A percentile compares a stretch with the other conserved stretches of the same genome.
Evolutionary conservation across 92 coral and sea anemone species (phyloP).

Genomic region (Scolanthus callimorphus): DNA sequence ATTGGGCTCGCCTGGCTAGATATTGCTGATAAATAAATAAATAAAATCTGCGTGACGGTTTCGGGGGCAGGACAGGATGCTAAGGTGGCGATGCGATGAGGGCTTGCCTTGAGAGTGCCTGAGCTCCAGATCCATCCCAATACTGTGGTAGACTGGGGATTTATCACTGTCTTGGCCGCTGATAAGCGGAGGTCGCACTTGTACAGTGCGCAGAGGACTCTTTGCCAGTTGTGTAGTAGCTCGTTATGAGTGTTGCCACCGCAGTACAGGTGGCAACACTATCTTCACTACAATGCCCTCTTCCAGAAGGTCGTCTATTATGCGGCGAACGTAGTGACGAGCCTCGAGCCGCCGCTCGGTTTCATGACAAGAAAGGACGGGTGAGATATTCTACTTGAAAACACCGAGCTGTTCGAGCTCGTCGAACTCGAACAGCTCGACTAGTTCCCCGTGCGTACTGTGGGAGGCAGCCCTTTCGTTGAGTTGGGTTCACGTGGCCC

Average conservation of each 20-base stretch:
- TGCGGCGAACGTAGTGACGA: constrained; percentile 15
- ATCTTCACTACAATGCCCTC: constrained; percentile 22
- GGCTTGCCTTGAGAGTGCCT: constrained; percentile 45
- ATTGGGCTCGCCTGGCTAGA: too few species aligned
- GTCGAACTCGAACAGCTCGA: constrained; percentile 41
- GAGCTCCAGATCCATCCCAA: constrained; percentile 57
- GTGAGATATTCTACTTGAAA: constrained; percentile 34
- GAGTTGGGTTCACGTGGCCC: background rate
- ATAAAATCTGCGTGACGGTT: constrained; percentile 11
- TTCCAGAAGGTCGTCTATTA: constrained; percentile 25
- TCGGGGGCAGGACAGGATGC: constrained; percentile 36
- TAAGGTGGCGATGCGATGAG: constrained; percentile 48
- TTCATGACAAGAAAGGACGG: constrained; percentile 35
- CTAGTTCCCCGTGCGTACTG: constrained; percentile 37
- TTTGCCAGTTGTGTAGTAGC: constrained; percentile 60
- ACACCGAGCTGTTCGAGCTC: constrained; percentile 25
- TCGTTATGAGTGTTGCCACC: constrained; percentile 59
- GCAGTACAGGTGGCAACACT: constrained; percentile 61
- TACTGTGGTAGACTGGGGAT: constrained; percentile 17
- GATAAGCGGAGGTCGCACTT: constrained; percentile 53
- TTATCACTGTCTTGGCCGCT: constrained; percentile 40
- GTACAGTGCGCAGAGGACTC: constrained; percentile 54
- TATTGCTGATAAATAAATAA: too few species aligned
- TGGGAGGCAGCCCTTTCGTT: constrained; percentile 19
- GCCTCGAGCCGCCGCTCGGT: constrained; percentile 27